These are phyloP conservation scores for Sericinus montela DNA, from an alignment of 2,888 invertebrate species.

Conservation along the genomic window DNA sequence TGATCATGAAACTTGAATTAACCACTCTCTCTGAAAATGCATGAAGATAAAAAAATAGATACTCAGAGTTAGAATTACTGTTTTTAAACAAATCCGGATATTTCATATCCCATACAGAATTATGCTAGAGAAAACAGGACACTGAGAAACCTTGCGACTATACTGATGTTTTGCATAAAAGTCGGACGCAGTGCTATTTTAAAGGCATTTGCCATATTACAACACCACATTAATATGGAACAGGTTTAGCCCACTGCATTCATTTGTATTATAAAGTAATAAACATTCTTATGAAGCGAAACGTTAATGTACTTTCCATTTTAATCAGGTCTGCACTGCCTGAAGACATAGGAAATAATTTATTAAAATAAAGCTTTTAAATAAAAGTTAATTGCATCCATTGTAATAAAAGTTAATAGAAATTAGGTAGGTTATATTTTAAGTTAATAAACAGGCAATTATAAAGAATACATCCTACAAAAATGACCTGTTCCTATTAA, in stretches of 20 bases:
- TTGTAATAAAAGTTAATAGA: too few relatives aligned
- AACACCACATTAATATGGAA: constrained; percentile 19
- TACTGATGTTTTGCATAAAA: constrained; percentile 10
- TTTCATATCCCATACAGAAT: neutral
- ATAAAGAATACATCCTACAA: too few relatives aligned
- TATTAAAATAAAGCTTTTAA: too few relatives aligned
- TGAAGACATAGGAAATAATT: too few relatives aligned
- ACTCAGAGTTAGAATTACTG: too few relatives aligned
- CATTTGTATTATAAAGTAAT: constrained; percentile 15
- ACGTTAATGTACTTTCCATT: constrained; percentile 6
- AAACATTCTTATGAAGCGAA: constrained; percentile 6
- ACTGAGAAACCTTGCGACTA: constrained; percentile 1
- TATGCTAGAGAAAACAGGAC: constrained; percentile 9
- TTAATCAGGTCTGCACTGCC: neutral
- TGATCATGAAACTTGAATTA: too few relatives aligned
- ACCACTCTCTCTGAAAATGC: too few relatives aligned
- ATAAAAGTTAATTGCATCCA: too few relatives aligned
- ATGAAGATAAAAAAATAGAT: too few relatives aligned
- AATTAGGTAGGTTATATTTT: too few relatives aligned
- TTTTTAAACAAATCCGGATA: neutral
- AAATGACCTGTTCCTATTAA: too few relatives aligned
- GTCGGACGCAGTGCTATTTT: constrained; percentile 7
- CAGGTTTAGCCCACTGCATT: constrained; percentile 17
- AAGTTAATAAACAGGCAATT: too few relatives aligned
- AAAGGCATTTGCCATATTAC: constrained; percentile 12